Percentiles rank a stretch among this genome's conserved stretches.
These are phyloP conservation scores for Microhierax caerulescens DNA, from an alignment of 2,797 vertebrate genomes.

Conservation along the genomic window DNA sequence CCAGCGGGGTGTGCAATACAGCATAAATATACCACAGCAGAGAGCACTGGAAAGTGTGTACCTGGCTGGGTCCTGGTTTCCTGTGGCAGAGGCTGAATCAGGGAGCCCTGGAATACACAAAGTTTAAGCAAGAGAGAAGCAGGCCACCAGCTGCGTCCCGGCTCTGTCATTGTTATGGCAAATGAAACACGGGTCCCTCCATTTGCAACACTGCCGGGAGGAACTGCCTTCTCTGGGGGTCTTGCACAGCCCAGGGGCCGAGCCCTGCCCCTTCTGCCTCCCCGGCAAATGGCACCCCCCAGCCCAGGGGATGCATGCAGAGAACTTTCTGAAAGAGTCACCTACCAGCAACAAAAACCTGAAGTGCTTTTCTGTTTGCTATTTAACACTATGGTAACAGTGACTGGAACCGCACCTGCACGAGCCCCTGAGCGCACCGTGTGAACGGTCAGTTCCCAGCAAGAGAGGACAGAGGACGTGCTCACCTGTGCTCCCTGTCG, in stretches of 20 bases:
- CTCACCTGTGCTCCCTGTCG: rapidly evolving
- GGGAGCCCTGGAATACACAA: not conserved
- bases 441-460: not conserved
- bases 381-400: rapidly evolving
- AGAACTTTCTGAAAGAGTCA: not conserved
- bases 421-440: rapidly evolving
- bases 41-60: rapidly evolving
- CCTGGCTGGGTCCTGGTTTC: not conserved
- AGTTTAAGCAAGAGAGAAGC: not conserved
- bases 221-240: rapidly evolving
- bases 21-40: not conserved
- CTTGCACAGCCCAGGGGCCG: not conserved
- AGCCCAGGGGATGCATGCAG: rapidly evolving
- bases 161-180: not conserved
- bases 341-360: not conserved
- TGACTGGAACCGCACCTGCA: not conserved
- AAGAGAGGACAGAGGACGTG: not conserved
- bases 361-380: not conserved
- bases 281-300: rapidly evolving
- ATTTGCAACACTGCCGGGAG: rapidly evolving
- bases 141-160: not conserved
- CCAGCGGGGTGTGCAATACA: rapidly evolving
- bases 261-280: not conserved
- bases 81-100: not conserved
- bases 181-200: rapidly evolving